Conservation (phyloP, 2,888 invertebrate species). For the Watsonalla cultraria region DNA sequence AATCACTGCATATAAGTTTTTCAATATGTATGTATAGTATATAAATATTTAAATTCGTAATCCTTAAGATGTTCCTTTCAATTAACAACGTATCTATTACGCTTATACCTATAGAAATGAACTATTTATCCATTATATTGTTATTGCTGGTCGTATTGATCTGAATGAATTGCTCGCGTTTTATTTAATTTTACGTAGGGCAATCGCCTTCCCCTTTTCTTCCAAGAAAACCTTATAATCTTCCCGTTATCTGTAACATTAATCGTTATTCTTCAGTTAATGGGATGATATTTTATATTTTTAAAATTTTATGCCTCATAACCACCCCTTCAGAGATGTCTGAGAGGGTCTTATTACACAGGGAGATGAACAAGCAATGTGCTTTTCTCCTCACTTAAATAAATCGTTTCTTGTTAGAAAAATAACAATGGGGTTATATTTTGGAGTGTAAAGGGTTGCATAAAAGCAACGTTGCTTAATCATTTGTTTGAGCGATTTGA, state of each 20-base stretch:
- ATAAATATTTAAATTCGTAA: too few species aligned
- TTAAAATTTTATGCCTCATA: constrained; percentile 28
- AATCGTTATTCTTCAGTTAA: constrained; percentile 50
- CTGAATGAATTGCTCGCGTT: constrained; percentile 5
- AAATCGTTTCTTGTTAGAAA: constrained; percentile 66
- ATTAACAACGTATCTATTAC: too few species aligned
- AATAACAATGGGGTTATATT: constrained; percentile 41
- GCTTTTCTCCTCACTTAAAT: constrained; percentile 49
- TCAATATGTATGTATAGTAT: too few species aligned
- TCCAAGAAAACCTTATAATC: constrained; percentile 1
- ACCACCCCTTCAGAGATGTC: constrained; percentile 38
- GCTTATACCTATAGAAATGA: too few species aligned
- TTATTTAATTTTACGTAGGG: constrained; percentile 11
- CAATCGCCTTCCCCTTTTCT: background rate
- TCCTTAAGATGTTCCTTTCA: too few species aligned
- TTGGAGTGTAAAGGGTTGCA: constrained; percentile 43
- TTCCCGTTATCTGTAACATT: constrained; percentile 33
- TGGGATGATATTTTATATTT: constrained; percentile 50
- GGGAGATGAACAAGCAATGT: constrained; percentile 53
- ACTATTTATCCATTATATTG: too few species aligned
- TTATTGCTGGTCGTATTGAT: too few species aligned
- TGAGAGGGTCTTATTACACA: constrained; percentile 35
- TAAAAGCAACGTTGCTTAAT: constrained; percentile 57
- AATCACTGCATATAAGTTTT: too few species aligned
- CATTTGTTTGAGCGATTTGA: constrained; percentile 39